Evolutionary conservation across 1,140 invertebrate species (phyloP).

Genomic region (Diploscapter pachys): DNA sequence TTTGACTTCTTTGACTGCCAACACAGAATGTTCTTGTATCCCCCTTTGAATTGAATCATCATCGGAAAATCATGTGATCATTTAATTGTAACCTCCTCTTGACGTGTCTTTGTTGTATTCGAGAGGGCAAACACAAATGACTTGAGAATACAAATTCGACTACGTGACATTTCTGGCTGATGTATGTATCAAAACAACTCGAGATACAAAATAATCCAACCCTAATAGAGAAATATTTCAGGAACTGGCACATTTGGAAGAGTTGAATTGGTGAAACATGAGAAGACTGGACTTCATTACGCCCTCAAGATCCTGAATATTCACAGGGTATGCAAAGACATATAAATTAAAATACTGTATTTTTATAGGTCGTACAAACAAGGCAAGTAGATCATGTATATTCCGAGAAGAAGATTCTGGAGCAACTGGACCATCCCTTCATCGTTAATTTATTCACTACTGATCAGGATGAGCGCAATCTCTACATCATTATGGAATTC

Average conservation of each 20-base stretch:
- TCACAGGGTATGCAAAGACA: conserved; percentile 9
- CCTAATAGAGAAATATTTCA: conserved; percentile 30
- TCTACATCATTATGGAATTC: conserved; percentile 92
- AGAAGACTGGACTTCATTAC: conserved; percentile 49
- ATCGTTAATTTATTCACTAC: conserved; percentile 71
- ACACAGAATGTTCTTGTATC: no score
- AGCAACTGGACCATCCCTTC: conserved; percentile 50
- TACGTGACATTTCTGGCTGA: background rate
- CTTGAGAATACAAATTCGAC: background rate
- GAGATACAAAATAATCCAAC: background rate
- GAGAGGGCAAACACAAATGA: conserved; percentile 12
- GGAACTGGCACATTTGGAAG: conserved; percentile 56
- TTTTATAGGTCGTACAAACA: conserved; percentile 40
- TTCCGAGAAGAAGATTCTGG: conserved; percentile 51
- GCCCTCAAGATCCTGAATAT: conserved; percentile 52
- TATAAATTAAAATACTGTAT: background rate
- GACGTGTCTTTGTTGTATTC: background rate
- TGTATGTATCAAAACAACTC: conserved; percentile 7
- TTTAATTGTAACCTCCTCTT: conserved; percentile 16
- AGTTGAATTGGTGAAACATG: conserved; percentile 49
- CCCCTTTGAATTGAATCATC: conserved; percentile 8
- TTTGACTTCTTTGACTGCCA: no score
- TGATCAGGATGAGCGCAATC: conserved; percentile 77
- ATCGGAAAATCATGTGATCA: conserved; percentile 10
- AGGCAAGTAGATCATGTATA: conserved; percentile 55